Conservation (phyloP, 1,140 invertebrate genomes). For the Bombus huntii region DNA sequence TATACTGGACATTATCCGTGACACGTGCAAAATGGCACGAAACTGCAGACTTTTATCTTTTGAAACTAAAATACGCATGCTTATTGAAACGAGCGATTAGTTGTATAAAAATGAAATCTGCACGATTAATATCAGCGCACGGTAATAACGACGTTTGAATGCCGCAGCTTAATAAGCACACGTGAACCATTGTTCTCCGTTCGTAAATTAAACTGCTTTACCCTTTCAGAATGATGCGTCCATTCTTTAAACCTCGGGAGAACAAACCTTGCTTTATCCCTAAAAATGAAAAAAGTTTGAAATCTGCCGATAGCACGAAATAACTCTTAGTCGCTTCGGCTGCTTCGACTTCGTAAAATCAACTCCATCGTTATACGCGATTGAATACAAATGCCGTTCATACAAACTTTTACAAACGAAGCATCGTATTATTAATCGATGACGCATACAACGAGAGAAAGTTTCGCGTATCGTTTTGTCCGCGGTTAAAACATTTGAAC, state of each 20-base stretch:
- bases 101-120: not conserved
- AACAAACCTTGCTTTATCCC: slow-evolving; percentile 56
- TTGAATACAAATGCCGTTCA: not conserved
- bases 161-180: slow-evolving; percentile 42
- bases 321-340: not conserved
- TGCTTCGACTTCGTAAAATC: not conserved
- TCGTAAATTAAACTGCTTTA: slow-evolving; percentile 61
- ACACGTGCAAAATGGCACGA: not conserved
- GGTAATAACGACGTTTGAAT: slow-evolving; percentile 28
- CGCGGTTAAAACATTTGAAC: not conserved
- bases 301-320: slow-evolving; percentile 9
- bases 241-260: slow-evolving; percentile 29
- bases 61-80: not conserved
- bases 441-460: not conserved
- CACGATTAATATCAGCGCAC: slow-evolving; percentile 4
- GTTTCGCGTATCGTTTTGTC: not conserved
- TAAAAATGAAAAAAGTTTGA: slow-evolving; percentile 64
- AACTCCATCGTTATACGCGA: not conserved
- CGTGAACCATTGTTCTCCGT: slow-evolving; percentile 55
- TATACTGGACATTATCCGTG: not conserved
- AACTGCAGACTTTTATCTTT: not conserved
- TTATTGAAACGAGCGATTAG: not conserved
- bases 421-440: not conserved
- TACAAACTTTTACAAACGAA: not conserved
- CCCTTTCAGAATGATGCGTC: slow-evolving; percentile 41